Base-by-base conservation (phyloP, 2,888 invertebrate genomes). In the Polymixis flavicincta region DNA sequence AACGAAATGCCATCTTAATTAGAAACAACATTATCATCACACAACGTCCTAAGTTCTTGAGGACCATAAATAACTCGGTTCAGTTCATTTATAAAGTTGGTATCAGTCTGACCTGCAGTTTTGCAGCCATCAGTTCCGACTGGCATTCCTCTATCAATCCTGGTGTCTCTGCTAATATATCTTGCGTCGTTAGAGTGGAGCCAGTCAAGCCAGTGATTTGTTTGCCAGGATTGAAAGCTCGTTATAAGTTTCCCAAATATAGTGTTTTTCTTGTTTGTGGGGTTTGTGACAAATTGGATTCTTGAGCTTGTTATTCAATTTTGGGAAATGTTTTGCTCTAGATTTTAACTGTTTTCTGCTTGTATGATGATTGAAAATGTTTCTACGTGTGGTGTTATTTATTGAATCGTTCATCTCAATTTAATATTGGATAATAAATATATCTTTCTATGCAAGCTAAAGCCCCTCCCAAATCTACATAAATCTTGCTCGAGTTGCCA, bases 81-180 rank as follows among this genome's bases (percentile, higher is more conserved):
- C 70, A 76, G 83, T 83, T 85, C 85, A 89, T 90, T 89, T 90
- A 86, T 87, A 86, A 54, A 78, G 83, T 37, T 65, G 65, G 74
- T 80, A 80, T 85, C 80, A 57, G 72, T 25, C 45, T 75, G 85
- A 85, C 79, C 78, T 80, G 73, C 45, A 80, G 70, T 74, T 83
- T 52, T 76, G 68, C 78, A 50, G 84, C 85, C 81, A 89, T 88
- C 89, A 82, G 85, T 83, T 71, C 76, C 54, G 84, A 70, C 79
- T 76, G 80, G 74, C 82, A 78, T 74, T 71, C 73, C 71, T 78
- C 87, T 85, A 92, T 92, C 90, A 91, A 91, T 92, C 90, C 85
- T 74, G 61, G 73, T 78, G 84, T 81, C 86, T 76, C 84, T 74
- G 84, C 76, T 76, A 86, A 92, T 92, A 88, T 76, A 88, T 89